These are phyloP conservation scores for Daubentonia madagascariensis DNA, from an alignment of 2,113 vertebrate species.

Conservation along the genomic window DNA sequence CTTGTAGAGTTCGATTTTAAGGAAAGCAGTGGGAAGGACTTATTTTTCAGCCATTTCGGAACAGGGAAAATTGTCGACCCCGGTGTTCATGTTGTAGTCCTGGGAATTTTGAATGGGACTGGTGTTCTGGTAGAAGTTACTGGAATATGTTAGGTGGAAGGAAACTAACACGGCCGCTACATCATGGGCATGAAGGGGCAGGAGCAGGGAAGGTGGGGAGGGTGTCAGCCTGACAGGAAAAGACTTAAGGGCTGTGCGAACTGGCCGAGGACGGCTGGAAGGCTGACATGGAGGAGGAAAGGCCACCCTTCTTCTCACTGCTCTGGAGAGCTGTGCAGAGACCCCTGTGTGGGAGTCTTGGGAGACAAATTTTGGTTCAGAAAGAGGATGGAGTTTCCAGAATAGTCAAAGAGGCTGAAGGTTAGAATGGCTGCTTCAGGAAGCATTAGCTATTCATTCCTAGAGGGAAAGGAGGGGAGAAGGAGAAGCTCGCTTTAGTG, in stretches of 20 bases:
- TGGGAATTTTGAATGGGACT: neutral
- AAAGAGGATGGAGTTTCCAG: neutral
- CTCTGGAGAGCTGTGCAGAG: neutral
- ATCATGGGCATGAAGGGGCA: neutral
- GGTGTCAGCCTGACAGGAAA: neutral
- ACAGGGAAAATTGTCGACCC: neutral
- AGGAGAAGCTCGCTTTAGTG: neutral
- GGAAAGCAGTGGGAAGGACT: neutral
- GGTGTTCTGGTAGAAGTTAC: neutral
- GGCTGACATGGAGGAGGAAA: neutral
- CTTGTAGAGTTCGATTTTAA: slow-evolving; percentile 25
- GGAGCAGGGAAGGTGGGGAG: neutral
- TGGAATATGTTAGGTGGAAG: neutral
- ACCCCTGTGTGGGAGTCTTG: neutral
- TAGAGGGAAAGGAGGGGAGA: neutral
- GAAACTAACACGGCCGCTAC: neutral
- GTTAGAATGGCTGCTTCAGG: neutral
- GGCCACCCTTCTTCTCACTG: neutral
- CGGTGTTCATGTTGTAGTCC: neutral
- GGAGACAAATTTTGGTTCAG: neutral
- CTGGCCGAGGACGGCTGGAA: neutral
- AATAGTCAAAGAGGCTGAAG: neutral
- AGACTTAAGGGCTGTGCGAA: neutral
- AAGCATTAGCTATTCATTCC: neutral
- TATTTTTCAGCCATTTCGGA: slow-evolving; percentile 3